Conservation (phyloP, 2,888 invertebrate genomes). For the Idaea dimidiata region DNA sequence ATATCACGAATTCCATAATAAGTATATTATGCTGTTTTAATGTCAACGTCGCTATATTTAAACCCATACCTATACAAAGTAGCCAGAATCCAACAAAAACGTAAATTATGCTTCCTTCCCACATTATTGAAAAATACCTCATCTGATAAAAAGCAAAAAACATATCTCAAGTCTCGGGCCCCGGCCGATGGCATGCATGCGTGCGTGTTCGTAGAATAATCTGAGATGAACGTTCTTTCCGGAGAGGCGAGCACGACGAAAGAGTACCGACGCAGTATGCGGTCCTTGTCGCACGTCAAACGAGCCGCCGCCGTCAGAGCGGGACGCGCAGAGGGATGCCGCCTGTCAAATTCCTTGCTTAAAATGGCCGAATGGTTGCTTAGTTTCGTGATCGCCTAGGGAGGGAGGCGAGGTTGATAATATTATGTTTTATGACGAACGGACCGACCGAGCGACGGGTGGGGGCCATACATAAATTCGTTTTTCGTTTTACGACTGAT, state of each 20-base stretch:
- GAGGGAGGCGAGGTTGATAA: constrained; percentile 76
- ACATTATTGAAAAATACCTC: constrained; percentile 11
- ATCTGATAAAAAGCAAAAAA: constrained; percentile 11
- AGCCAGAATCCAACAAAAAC: constrained; percentile 8
- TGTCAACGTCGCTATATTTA: constrained; percentile 12
- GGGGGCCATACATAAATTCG: constrained; percentile 68
- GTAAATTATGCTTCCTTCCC: constrained; percentile 9
- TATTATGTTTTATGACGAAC: constrained; percentile 73
- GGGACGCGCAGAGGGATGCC: constrained; percentile 29
- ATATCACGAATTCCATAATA: constrained; percentile 25
- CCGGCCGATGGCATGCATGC: constrained; percentile 14
- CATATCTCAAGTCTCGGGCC: constrained; percentile 25
- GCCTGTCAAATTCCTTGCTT: constrained; percentile 69
- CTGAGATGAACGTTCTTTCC: constrained; percentile 61
- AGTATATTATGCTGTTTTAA: constrained; percentile 2
- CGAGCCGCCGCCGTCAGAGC: constrained; percentile 20
- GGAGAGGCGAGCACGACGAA: constrained; percentile 62
- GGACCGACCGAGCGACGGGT: constrained; percentile 51
- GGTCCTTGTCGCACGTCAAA: constrained; percentile 41
- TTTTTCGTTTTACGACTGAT: constrained; percentile 76
- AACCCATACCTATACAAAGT: constrained; percentile 4
- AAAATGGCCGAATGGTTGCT: constrained; percentile 72
- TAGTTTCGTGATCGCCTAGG: constrained; percentile 79
- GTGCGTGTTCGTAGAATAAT: constrained; percentile 36
- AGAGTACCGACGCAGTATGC: constrained; percentile 54